Percentiles rank a stretch among this genome's conserved stretches.
Conservation (phyloP, 2,888 invertebrate genomes). For the Scaptomyza parva region DNA sequence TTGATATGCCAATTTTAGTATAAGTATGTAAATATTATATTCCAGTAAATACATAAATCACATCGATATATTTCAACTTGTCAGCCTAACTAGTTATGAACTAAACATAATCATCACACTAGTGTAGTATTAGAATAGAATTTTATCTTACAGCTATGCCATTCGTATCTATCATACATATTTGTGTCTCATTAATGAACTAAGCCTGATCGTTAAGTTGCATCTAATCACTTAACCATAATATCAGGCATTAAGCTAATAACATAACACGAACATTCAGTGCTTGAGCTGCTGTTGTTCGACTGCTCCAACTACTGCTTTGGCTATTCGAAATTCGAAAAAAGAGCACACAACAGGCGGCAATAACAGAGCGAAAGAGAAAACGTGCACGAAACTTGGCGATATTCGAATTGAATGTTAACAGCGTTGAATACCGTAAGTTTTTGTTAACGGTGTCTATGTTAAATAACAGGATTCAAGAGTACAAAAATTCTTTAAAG, state of each 20-base stretch:
- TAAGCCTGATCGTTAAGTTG: conserved; percentile 15
- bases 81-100: too few relatives aligned
- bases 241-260: conserved; percentile 11
- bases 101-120: too few relatives aligned
- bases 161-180: neutral
- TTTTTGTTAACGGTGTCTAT: conserved; percentile 20
- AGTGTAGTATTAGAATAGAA: too few relatives aligned
- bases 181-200: conserved; percentile 3
- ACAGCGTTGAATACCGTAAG: conserved; percentile 46
- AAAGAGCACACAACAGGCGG: conserved; percentile 18
- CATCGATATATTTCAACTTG: too few relatives aligned
- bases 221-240: conserved; percentile 16
- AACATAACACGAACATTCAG: conserved; percentile 3
- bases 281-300: conserved; percentile 11
- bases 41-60: too few relatives aligned
- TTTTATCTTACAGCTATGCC: neutral
- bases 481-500: conserved; percentile 4
- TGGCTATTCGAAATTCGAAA: conserved; percentile 48
- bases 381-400: conserved; percentile 55
- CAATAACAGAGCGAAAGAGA: conserved; percentile 23
- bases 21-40: too few relatives aligned
- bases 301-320: conserved; percentile 10
- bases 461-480: conserved; percentile 1
- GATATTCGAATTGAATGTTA: conserved; percentile 39
- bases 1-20: too few relatives aligned